A percentile compares a stretch with the other conserved stretches of the same genome.
Conservation (phyloP, 2,113 vertebrate genomes). For the Cebus imitator region DNA sequence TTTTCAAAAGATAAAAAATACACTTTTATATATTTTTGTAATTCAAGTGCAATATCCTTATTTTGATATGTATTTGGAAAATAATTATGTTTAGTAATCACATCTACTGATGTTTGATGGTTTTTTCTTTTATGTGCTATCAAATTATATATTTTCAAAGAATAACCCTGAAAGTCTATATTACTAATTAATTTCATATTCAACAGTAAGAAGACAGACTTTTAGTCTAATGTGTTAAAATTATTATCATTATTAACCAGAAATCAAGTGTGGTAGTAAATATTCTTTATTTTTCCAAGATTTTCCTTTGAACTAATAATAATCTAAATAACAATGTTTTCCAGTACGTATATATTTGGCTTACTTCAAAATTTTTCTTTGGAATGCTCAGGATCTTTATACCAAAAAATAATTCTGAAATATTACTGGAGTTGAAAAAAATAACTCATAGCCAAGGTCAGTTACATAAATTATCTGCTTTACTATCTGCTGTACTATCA, state of each 20-base stretch:
- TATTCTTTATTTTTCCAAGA: neutral
- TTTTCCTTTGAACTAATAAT: neutral
- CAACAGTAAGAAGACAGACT: neutral
- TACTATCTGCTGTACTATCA: neutral
- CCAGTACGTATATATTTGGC: neutral
- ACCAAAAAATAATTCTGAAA: neutral
- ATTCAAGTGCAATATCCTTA: neutral
- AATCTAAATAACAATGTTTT: neutral
- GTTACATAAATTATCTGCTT: neutral
- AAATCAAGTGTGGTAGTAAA: neutral
- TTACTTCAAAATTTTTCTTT: neutral
- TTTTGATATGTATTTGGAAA: neutral
- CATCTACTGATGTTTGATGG: neutral
- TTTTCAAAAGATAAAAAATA: neutral
- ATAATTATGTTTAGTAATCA: neutral
- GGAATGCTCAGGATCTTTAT: neutral
- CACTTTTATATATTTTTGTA: neutral
- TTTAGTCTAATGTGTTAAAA: neutral
- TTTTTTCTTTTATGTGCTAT: neutral
- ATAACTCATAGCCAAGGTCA: neutral
- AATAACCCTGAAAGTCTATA: neutral
- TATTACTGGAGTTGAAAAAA: neutral
- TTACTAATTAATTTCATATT: neutral
- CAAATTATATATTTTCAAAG: neutral
- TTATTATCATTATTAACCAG: neutral